These are phyloP conservation scores for Nymphalis c-album DNA, from an alignment of 2,888 invertebrate species.

Conservation along the genomic window DNA sequence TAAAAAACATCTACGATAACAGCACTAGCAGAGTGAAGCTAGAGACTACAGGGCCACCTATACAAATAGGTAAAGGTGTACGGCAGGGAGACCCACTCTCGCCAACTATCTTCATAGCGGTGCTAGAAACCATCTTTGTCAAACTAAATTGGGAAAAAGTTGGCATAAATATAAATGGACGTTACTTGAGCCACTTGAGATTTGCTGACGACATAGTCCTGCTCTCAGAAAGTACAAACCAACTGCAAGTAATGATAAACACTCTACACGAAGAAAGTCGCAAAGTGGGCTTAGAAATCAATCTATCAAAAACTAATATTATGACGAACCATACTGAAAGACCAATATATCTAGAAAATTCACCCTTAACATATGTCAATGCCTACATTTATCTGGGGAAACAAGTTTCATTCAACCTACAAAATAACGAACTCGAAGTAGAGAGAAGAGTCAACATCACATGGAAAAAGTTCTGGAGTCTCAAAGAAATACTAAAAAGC, in stretches of 20 bases:
- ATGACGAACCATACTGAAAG: neutral
- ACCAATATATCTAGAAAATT: neutral
- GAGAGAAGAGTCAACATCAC: slow-evolving; percentile 22
- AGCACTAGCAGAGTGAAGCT: neutral
- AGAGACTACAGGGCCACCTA: neutral
- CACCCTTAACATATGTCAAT: neutral
- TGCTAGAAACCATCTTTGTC: too few relatives aligned
- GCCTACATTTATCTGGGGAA: neutral
- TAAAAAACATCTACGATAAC: neutral
- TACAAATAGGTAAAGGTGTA: neutral
- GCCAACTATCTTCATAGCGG: too few relatives aligned
- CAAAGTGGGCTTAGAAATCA: neutral
- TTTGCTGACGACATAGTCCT: neutral
- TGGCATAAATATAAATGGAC: too few relatives aligned
- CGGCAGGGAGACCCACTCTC: too few relatives aligned
- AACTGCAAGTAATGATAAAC: slow-evolving; percentile 29
- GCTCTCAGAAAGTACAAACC: neutral
- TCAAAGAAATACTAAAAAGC: too few relatives aligned
- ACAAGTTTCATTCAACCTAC: neutral
- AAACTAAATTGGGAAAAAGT: too few relatives aligned
- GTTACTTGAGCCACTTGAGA: neutral
- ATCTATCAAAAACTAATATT: neutral
- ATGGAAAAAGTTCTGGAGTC: neutral
- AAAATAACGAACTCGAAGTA: slow-evolving; percentile 17
- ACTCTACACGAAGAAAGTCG: neutral